Evolutionary conservation across 2,113 vertebrate genomes (phyloP), one percentile per base, ranked within the genome.

Genomic region (Rhea americana): DNA sequence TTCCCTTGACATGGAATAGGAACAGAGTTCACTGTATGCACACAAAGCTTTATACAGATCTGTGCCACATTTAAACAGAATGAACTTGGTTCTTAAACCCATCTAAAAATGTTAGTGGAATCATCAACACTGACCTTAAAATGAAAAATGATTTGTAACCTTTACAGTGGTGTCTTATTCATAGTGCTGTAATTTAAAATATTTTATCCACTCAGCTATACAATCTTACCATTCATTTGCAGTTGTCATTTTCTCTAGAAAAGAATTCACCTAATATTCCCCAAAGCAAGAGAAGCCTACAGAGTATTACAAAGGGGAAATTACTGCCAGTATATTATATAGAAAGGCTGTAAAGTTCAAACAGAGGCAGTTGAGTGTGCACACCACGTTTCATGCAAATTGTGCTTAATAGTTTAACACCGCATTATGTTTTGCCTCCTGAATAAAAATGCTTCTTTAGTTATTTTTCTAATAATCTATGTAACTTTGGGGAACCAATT

Each of bases 71-170:
- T 96, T 86, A 89, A 53, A 72, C 70, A 90, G 77, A 89, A 90
- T 81, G 92, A 95, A 86, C 90, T 83, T 93, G 19, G 1, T 90
- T 91, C 91, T 90, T 90, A 94, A 94, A 84, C 82, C 83, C 59
- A 75, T 94, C 93, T 94, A 43, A 84, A 93, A 96, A 95, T 93
- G 83, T 96, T 94, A 95, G 93, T 68, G 43, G 89, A 96, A 96
- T 82, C 86, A 48, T 91, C 77, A 91, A 92, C 70, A 37, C 73
- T 96, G 94, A 94, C 96, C 94, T 96, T 95, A 90, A 89, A 95
- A 90, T 87, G 92, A 96, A 92, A 96, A 95, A 96, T 90, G 43
- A 90, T 94, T 95, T 94, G 88, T 93, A 96, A 91, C 93, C 96
- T 96, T 91, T 95, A 71, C 93, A 90, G 83, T 24, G 80, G 81